Evolutionary conservation across 2,888 invertebrate genomes (phyloP).

Genomic region (Scaptomyza reducta): DNA sequence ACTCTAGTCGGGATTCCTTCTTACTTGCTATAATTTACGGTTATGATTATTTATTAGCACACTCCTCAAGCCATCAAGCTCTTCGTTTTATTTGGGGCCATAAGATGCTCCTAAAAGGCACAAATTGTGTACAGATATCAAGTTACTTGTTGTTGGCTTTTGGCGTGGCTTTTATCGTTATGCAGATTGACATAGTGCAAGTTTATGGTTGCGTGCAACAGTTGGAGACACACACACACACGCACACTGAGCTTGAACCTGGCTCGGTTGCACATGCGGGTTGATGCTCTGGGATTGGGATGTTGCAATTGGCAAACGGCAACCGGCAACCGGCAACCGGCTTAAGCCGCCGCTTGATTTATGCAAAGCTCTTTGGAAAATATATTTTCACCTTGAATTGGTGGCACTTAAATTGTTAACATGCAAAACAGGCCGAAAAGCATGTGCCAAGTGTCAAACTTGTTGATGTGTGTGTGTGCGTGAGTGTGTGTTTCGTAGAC

Average conservation of each 20-base stretch:
- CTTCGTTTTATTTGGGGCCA: background rate
- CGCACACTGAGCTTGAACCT: slow-evolving; percentile 1
- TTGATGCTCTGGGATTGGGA: slow-evolving; percentile 57
- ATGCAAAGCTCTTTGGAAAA: slow-evolving; percentile 63
- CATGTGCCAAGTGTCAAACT: slow-evolving; percentile 51
- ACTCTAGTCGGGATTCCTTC: no score
- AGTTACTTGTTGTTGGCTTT: slow-evolving; percentile 24
- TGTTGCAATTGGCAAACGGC: slow-evolving; percentile 54
- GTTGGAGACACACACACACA: slow-evolving; percentile 22
- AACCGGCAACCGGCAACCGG: slow-evolving; percentile 22
- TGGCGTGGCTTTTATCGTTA: slow-evolving; percentile 10
- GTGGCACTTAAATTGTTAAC: slow-evolving; percentile 65
- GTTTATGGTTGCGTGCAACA: slow-evolving; percentile 28
- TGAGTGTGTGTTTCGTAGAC: no score
- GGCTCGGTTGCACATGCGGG: slow-evolving; percentile 43
- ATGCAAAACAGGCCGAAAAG: slow-evolving; percentile 52
- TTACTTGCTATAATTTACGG: slow-evolving; percentile 1
- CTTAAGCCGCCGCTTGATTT: slow-evolving; percentile 43
- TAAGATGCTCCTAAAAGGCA: slow-evolving; percentile 6
- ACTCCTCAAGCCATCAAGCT: slow-evolving; percentile 7
- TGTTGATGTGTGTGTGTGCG: slow-evolving; percentile 38
- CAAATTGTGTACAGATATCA: slow-evolving; percentile 35
- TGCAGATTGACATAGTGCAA: slow-evolving; percentile 25
- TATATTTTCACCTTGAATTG: slow-evolving; percentile 59
- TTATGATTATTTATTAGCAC: slow-evolving; percentile 27